Evolutionary conservation across 2,113 vertebrate genomes (phyloP).

Genomic region (Haplotaxodon microlepis): DNA sequence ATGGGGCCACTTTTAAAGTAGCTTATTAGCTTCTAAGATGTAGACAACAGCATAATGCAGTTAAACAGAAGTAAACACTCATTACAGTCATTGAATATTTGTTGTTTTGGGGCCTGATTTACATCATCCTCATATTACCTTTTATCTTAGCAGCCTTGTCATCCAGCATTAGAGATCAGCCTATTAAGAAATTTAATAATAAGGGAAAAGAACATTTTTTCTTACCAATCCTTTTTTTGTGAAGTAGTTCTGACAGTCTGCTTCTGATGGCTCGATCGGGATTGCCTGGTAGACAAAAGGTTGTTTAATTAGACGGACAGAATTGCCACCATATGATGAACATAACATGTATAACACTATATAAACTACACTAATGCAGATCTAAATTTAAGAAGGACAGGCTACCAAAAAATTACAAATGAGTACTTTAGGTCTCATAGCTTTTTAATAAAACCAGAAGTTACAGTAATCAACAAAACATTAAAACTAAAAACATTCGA

Average conservation of each 20-base stretch:
- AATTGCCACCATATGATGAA: rapidly evolving
- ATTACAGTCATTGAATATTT: no score
- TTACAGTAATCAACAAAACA: neutral
- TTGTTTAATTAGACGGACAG: neutral
- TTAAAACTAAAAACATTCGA: neutral
- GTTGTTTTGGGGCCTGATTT: neutral
- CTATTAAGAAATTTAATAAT: no score
- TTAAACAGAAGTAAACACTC: no score
- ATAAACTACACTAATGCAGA: neutral
- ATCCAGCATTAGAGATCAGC: no score
- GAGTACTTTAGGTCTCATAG: neutral
- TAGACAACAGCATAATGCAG: no score
- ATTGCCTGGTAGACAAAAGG: neutral
- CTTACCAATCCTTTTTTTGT: rapidly evolving
- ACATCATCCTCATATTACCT: neutral
- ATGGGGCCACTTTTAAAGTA: no score
- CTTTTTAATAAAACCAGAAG: neutral
- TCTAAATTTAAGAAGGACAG: rapidly evolving
- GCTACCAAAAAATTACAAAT: rapidly evolving
- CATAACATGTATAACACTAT: rapidly evolving
- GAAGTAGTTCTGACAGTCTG: rapidly evolving
- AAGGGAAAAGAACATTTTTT: rapidly evolving
- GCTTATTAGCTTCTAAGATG: no score
- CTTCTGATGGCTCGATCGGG: rapidly evolving
- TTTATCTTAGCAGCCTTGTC: neutral